Base-by-base conservation (phyloP, 2,888 invertebrate genomes). In the Oxytorus armatus region DNA sequence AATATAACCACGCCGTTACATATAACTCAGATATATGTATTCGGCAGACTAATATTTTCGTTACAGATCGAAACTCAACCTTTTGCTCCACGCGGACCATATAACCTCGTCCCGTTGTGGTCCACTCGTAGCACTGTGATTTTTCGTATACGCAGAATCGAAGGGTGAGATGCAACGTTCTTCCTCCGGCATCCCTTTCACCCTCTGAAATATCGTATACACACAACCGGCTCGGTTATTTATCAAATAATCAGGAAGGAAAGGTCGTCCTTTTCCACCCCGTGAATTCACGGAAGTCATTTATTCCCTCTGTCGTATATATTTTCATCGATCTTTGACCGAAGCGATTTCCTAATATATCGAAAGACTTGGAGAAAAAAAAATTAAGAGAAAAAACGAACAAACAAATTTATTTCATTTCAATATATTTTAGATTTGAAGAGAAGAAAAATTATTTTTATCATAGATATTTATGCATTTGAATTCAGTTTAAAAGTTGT, bases 21-120 rank as follows among this genome's bases (percentile, higher is more conserved):
- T 83, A 88, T 88, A 88, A 87, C 85, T 88, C 88, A 88, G n/a
- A n/a, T n/a, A n/a, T n/a, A n/a, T n/a, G n/a, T 82, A 79, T 68
- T 69, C 57, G 81, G 82, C 78, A 84, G 84, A 82, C 84, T 84
- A 83, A 86, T 88, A 87, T 87, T 85, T 87, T 85, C 83, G 78
- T 29, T 65, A 39, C 66, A 75, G 76, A 72, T 79, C 82, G n/a
- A n/a, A 65, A 72, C 69, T 76, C 55, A 36, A 49, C 42, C 77
- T 59, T 75, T 75, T 63, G 65, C 65, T 63, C 63, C 25, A 29
- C 65, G 11, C 63, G 47, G 42, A 18, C 36, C 42, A 49, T 39
- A n/a, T n/a, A n/a, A n/a, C n/a, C 49, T 16, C 18, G 7, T 16
- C 36, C 18, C 8, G 14, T 33, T 25, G 39, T 8, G 33, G 39